These are phyloP conservation scores for Apomyelois bistriatella DNA, from an alignment of 2,888 invertebrate species.

Conservation along the genomic window DNA sequence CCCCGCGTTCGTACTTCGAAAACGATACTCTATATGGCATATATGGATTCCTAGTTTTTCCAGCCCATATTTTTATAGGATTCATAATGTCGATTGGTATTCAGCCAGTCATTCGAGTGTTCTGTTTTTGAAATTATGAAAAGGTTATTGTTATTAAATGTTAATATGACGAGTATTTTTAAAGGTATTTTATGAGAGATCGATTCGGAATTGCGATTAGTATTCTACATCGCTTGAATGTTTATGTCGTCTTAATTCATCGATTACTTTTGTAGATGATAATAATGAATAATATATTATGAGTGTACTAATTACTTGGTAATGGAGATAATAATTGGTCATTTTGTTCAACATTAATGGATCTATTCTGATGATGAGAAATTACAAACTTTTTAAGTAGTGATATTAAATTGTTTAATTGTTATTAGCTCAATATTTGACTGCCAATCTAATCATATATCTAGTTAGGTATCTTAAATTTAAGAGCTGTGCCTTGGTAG, in stretches of 20 bases:
- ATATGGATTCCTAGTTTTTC: conserved; percentile 14
- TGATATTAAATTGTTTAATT: too few species aligned
- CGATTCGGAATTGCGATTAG: not conserved
- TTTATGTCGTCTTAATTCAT: not conserved
- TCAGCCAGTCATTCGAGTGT: conserved; percentile 1
- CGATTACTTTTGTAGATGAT: not conserved
- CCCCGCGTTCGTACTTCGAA: conserved; percentile 16
- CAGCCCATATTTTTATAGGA: conserved; percentile 12
- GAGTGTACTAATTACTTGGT: too few species aligned
- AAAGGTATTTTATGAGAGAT: not conserved
- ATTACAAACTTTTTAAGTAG: too few species aligned
- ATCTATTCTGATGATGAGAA: too few species aligned
- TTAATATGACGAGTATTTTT: not conserved
- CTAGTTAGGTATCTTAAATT: too few species aligned
- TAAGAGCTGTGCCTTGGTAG: too few species aligned
- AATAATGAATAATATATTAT: too few species aligned
- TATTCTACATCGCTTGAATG: not conserved
- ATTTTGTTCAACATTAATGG: too few species aligned
- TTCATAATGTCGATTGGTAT: conserved; percentile 6
- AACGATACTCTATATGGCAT: conserved; percentile 10
- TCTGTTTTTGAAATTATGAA: conserved; percentile 10
- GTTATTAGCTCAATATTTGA: too few species aligned
- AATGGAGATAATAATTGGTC: too few species aligned
- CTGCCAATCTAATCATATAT: too few species aligned
- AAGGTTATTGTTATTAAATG: conserved; percentile 7